Evolutionary conservation across 2,888 invertebrate species (phyloP).

Genomic region (Dysmachus trigonus): DNA sequence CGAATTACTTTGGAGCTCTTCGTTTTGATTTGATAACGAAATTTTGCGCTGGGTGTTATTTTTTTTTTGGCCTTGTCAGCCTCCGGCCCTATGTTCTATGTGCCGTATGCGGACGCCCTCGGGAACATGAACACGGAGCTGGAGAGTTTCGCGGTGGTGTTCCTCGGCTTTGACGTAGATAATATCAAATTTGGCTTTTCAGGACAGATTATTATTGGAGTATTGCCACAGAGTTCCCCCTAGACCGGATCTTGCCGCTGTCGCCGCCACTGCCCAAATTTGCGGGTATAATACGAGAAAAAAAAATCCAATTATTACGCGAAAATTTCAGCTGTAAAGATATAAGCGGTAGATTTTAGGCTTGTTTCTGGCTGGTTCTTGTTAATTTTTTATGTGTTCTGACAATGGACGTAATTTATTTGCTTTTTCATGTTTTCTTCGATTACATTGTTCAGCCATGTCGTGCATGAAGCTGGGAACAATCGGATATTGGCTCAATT

Average conservation of each 20-base stretch:
- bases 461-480: background rate
- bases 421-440: background rate
- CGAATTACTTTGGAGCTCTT: background rate
- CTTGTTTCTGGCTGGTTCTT: background rate
- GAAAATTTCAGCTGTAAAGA: background rate
- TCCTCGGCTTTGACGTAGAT: background rate
- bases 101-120: background rate
- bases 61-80: background rate
- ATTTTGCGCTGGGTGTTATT: background rate
- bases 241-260: no score
- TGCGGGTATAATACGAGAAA: background rate
- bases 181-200: slow-evolving; percentile 22
- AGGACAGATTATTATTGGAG: slow-evolving; percentile 21
- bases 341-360: background rate
- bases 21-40: background rate
- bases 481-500: background rate
- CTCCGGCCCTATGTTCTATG: background rate
- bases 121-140: background rate
- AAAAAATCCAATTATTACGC: slow-evolving; percentile 12
- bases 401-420: background rate
- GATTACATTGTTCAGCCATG: background rate
- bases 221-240: background rate
- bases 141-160: background rate
- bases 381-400: background rate
- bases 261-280: background rate